A percentile compares a stretch with the other conserved stretches of the same genome.
phyloP scores from a whole-genome alignment of 2,888 invertebrate genomes.

The Galerucella calmariensis region DNA sequence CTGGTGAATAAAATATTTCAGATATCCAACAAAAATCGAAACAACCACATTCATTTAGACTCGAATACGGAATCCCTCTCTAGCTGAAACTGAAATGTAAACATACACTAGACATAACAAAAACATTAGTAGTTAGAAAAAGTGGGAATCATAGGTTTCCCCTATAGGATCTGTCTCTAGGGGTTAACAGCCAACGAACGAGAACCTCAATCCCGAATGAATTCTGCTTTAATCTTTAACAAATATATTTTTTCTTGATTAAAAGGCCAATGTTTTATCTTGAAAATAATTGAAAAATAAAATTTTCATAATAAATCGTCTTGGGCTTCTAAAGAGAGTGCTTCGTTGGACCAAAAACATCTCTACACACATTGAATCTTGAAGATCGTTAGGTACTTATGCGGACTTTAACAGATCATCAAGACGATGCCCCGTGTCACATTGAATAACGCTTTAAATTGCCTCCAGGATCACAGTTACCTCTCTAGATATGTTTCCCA shows the following conservation, averaged over 20 bases:
- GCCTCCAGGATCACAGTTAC: no score
- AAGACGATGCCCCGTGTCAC: no score
- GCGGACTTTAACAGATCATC: no score
- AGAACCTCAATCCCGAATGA: background rate
- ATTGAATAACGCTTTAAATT: no score
- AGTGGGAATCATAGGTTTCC: constrained; percentile 8
- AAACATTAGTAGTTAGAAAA: constrained; percentile 22
- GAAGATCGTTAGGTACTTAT: no score
- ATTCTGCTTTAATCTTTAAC: background rate
- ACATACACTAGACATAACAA: constrained; percentile 29
- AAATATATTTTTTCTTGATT: background rate
- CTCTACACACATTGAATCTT: no score
- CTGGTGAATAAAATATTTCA: background rate
- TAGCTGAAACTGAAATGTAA: constrained; percentile 9
- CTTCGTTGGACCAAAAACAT: no score
- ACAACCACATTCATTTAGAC: constrained; percentile 17
- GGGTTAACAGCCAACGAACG: background rate
- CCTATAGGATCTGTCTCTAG: constrained; percentile 1
- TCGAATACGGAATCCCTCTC: background rate
- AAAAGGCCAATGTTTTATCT: background rate
- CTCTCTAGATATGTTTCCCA: no score
- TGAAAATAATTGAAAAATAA: no score
- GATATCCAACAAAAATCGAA: constrained; percentile 5
- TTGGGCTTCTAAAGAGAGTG: no score
- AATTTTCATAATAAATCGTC: no score